Evolutionary conservation across 2,797 vertebrate species (phyloP).

Genomic region (Falco columbarius): DNA sequence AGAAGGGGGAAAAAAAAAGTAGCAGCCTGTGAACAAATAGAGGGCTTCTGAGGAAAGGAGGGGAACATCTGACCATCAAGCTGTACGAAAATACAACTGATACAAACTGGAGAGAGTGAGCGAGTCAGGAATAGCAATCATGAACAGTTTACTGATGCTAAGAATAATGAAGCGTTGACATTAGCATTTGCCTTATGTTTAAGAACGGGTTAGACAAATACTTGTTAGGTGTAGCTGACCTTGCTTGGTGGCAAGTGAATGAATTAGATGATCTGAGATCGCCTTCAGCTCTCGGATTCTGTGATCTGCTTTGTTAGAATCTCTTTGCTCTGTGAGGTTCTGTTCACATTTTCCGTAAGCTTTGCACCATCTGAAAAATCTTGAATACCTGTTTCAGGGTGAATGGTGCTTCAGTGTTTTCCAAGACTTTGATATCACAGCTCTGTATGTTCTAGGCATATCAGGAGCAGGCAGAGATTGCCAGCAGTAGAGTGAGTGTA

Average conservation of each 20-base stretch:
- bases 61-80: background rate
- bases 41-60: background rate
- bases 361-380: background rate
- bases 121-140: background rate
- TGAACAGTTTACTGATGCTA: background rate
- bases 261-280: background rate
- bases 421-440: background rate
- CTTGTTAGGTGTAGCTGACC: background rate
- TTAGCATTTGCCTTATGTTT: background rate
- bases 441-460: background rate
- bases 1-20: background rate
- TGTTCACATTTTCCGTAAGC: background rate
- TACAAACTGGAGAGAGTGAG: background rate
- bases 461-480: background rate
- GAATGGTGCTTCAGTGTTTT: background rate
- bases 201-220: background rate
- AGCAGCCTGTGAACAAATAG: background rate
- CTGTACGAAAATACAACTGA: background rate
- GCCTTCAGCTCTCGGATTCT: background rate
- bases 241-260: background rate
- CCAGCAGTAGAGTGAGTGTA: background rate
- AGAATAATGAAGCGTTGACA: background rate
- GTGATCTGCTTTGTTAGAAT: background rate
- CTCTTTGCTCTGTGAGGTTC: background rate
- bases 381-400: background rate